Percentiles rank a stretch among this genome's conserved stretches.
Evolutionary conservation across 2,797 vertebrate species (phyloP).

Genomic region (Anguilla anguilla): DNA sequence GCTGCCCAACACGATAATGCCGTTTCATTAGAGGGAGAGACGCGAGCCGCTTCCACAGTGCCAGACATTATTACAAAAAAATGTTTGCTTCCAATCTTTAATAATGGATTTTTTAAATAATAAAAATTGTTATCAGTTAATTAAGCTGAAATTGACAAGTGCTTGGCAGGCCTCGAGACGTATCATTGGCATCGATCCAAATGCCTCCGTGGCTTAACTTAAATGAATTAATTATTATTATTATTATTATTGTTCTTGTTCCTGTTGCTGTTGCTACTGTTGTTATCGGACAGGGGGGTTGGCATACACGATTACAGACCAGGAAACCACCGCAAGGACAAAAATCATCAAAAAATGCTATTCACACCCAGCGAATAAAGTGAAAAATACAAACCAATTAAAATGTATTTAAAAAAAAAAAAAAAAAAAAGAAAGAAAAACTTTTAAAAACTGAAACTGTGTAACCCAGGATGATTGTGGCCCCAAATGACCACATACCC

Average conservation of each 20-base stretch:
- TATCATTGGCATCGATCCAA: neutral
- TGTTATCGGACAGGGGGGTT: neutral
- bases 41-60: constrained; percentile 8
- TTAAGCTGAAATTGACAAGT: neutral
- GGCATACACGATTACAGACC: too few relatives aligned
- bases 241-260: neutral
- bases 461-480: too few relatives aligned
- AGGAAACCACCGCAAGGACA: too few relatives aligned
- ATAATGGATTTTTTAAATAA: neutral
- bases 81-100: constrained; percentile 18
- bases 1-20: constrained; percentile 44
- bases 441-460: too few relatives aligned
- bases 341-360: too few relatives aligned
- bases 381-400: too few relatives aligned
- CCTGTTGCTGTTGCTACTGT: too few relatives aligned
- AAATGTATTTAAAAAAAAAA: too few relatives aligned
- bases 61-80: neutral
- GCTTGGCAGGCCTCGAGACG: neutral
- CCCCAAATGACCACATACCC: too few relatives aligned
- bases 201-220: neutral
- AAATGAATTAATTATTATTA: neutral
- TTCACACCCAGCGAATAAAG: too few relatives aligned
- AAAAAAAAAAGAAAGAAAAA: too few relatives aligned
- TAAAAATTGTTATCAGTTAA: neutral
- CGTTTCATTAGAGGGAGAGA: constrained; percentile 41